These are phyloP conservation scores for Triops longicaudatus DNA, from an alignment of 1,140 invertebrate species.

Conservation along the genomic window DNA sequence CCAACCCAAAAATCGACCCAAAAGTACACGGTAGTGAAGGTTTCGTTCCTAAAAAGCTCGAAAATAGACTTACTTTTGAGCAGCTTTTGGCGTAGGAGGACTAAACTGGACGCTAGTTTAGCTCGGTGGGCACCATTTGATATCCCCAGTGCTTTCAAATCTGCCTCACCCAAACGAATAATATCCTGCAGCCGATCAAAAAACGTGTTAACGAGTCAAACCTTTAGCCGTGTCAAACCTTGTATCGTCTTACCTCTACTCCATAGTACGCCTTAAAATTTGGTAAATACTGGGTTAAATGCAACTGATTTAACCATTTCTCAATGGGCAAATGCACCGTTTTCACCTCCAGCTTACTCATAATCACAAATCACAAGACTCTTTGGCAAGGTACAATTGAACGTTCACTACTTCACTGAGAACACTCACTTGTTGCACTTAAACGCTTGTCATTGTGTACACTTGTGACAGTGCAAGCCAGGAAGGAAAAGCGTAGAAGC, in stretches of 20 bases:
- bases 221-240: neutral
- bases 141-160: constrained; percentile 52
- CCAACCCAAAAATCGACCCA: neutral
- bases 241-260: constrained; percentile 40
- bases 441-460: neutral
- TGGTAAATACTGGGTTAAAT: constrained; percentile 40
- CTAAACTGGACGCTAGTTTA: constrained; percentile 53
- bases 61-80: constrained; percentile 23
- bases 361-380: neutral
- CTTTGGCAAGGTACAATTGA: neutral
- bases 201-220: neutral
- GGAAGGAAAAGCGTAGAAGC: neutral
- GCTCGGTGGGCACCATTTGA: constrained; percentile 52
- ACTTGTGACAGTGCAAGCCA: neutral
- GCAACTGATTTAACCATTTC: constrained; percentile 41
- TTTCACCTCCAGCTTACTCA: neutral
- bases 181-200: constrained; percentile 42
- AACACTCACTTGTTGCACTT: neutral
- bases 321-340: constrained; percentile 38
- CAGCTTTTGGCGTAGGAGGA: constrained; percentile 49
- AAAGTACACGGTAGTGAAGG: neutral
- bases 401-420: too few species aligned
- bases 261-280: constrained; percentile 43
- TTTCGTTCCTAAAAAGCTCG: neutral
- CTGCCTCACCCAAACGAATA: constrained; percentile 48